A percentile compares a stretch with the other conserved stretches of the same genome.
phyloP scores from a whole-genome alignment of 2,888 invertebrate species.

The Cyrtodaria siliqua region DNA sequence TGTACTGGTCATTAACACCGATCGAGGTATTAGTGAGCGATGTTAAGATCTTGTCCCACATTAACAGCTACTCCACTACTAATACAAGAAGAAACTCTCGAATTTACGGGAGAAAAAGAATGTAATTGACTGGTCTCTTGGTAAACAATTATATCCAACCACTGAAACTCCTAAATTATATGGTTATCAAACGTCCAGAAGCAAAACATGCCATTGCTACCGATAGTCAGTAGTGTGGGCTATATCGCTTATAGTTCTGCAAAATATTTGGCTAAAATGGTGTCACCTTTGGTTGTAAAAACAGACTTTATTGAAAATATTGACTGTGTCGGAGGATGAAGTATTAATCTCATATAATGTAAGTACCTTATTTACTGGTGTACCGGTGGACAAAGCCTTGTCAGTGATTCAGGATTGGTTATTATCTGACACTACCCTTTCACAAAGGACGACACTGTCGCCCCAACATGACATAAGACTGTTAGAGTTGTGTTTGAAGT shows the following conservation, averaged over 20 bases:
- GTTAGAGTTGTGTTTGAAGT: neutral
- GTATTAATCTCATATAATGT: neutral
- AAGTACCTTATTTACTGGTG: neutral
- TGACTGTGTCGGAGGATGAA: neutral
- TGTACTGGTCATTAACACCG: too few species aligned
- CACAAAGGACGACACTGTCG: neutral
- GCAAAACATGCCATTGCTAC: too few species aligned
- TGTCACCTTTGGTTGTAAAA: neutral
- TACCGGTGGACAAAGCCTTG: neutral
- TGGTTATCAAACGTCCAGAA: too few species aligned
- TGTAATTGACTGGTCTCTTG: too few species aligned
- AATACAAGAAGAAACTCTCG: too few species aligned
- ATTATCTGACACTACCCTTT: neutral
- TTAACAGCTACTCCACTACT: too few species aligned
- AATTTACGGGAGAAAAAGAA: too few species aligned
- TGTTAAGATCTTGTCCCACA: too few species aligned
- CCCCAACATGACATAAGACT: neutral
- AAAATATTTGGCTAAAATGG: neutral
- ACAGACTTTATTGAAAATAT: neutral
- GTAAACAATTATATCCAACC: too few species aligned
- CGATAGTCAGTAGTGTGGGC: too few species aligned
- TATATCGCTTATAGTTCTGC: neutral
- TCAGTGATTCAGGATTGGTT: neutral
- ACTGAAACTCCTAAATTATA: too few species aligned
- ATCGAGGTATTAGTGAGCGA: too few species aligned